Base-by-base conservation (phyloP, 92 coral and sea anemone genomes). In the Umimayanthus chanpuru region DNA sequence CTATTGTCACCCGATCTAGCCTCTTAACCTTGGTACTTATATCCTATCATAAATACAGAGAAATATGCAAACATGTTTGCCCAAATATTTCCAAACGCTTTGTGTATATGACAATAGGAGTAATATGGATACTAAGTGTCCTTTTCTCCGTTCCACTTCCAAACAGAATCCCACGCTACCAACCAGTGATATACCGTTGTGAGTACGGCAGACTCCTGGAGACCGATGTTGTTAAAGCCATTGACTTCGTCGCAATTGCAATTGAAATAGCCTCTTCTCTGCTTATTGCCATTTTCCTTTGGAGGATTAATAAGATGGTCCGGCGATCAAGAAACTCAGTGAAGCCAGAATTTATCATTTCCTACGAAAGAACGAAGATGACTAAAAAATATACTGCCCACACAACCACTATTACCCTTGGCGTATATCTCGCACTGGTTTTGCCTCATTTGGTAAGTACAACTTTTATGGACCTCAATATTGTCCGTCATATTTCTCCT, bases 211-310 rank as follows among this genome's bases (percentile, higher is more conserved):
- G 10, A 41, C 49, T 23, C 76, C 9, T 73, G 9, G 76, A 16
- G 16, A 23, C 56, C 10, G 38, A 40, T 20, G 64, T 68, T 25
- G 28, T 65, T 14, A 64, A 23, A 39, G 55, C 36, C 75, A 36
- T 81, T 4, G 85, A 81, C 58, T 66, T n/a, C 58, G 64, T 21
- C 25, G 21, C 75, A 5, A 81, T 75, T 81, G 38, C 73, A 61
- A 49, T 38, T 65, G 85, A 81, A 81, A 39, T 81, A 29, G 30
- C 75, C n/a, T 81, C 47, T 41, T 81, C 66, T 26, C 15, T 81
- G 38, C 75, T 81, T 18, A 81, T 81, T 40, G 76, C 76, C 4
- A 38, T 64, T 81, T 81, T 40, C 39, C 74, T 81, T 29, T 81
- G 86, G 86, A 81, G 61, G 36, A 81, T 81, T 23, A 66, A 81